These are phyloP conservation scores for Lepilemur ruficaudatus DNA, from an alignment of 2,797 vertebrate species.

Conservation along the genomic window DNA sequence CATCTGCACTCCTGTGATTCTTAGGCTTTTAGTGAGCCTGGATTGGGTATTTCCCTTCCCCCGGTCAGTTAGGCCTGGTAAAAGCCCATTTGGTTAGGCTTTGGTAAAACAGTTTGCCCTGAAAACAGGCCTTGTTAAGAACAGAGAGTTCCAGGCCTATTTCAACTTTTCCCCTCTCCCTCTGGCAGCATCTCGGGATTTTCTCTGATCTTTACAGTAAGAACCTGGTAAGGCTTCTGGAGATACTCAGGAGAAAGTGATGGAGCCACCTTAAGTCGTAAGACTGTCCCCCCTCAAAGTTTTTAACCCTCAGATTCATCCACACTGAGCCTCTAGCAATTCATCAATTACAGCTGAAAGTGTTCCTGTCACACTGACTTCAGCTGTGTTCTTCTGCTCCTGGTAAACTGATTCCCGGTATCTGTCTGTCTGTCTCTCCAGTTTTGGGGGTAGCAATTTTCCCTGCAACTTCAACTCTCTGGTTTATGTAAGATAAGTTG, in stretches of 20 bases:
- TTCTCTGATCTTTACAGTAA: neutral
- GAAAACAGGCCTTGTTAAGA: neutral
- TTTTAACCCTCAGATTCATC: neutral
- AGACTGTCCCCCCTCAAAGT: neutral
- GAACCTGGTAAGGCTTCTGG: neutral
- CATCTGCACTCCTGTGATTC: neutral
- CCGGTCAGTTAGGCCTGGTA: neutral
- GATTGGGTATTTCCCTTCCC: neutral
- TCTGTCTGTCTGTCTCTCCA: neutral
- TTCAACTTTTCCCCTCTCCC: too few species aligned
- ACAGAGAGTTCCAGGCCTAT: neutral
- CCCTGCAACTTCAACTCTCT: neutral
- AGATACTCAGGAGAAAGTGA: neutral
- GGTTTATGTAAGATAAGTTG: neutral
- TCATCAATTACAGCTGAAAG: neutral
- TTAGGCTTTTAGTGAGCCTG: neutral
- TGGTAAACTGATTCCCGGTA: too few species aligned
- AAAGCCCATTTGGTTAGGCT: neutral
- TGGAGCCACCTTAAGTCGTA: neutral
- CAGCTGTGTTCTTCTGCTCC: neutral
- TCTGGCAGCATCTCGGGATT: neutral
- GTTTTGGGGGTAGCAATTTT: neutral
- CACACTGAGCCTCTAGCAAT: neutral
- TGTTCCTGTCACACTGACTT: neutral
- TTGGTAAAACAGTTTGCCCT: neutral